Evolutionary conservation across 53 echinoderm and acorn worm genomes (phyloP).

Genomic region (Hippasteria phrygiana): DNA sequence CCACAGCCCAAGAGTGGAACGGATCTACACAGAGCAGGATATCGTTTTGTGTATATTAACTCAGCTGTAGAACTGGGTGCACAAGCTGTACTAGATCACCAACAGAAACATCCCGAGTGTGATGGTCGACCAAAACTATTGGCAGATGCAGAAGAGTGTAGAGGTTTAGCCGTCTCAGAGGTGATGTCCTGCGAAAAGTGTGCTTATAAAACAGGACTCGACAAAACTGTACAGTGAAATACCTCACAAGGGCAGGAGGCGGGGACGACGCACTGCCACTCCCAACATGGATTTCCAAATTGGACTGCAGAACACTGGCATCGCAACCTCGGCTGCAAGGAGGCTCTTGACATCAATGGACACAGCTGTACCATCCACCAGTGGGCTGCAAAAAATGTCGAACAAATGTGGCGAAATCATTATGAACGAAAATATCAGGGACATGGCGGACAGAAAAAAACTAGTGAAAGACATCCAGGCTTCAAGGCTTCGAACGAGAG

Average conservation of each 20-base stretch:
- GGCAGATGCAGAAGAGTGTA: neutral
- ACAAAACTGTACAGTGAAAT: neutral
- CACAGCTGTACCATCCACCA: neutral
- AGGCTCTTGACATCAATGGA: conserved; percentile 4
- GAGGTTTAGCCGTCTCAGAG: neutral
- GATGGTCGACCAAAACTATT: neutral
- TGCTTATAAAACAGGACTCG: neutral
- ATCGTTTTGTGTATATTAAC: conserved; percentile 13
- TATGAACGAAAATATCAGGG: neutral
- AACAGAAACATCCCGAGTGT: neutral
- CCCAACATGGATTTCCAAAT: conserved; percentile 35
- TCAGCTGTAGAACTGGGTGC: neutral
- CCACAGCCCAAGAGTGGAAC: conserved; percentile 14
- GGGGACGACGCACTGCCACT: neutral
- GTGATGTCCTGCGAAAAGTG: neutral
- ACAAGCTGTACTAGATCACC: conserved; percentile 2
- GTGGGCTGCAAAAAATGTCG: neutral
- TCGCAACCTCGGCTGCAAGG: neutral
- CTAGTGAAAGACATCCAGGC: conserved; percentile 35
- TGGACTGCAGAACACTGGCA: conserved; percentile 36
- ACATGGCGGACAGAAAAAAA: conserved; percentile 14
- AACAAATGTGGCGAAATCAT: neutral
- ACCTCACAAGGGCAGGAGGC: neutral
- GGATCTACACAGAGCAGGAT: conserved; percentile 1
- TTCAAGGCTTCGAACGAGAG: conserved; percentile 8